Evolutionary conservation across 2,888 invertebrate genomes (phyloP), one percentile per base, ranked within the genome.

Genomic region (Meandrusa payeni): DNA sequence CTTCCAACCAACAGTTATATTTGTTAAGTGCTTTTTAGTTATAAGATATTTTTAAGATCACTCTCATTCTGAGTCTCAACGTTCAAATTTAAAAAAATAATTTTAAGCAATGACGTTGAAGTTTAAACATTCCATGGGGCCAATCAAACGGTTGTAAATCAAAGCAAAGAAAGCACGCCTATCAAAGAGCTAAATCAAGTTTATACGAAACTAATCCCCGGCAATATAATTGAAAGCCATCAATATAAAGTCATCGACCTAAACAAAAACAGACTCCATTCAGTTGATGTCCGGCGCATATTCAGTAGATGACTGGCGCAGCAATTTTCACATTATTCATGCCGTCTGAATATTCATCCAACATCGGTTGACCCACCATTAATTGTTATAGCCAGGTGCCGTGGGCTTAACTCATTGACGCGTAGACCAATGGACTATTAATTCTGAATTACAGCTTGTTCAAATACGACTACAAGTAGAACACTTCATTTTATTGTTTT

Each of bases 271-370:
- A 51, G 52, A 50, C 41, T 53, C 50, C 50, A 54, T 61, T 52
- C 51, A 54, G 58, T 57, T 64, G 73, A 74, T 74, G 74, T 63
- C 63, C 66, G 55, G 53, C 59, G 69, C 68, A 76, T 76, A 76
- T 76, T 70, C 75, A 76, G 67, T 64, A 56, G 69, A 62, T 62
- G 69, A 64, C 56, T 59, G 61, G 61, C 60, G 69, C 71, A 64
- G 71, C 60, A 67, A 76, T 76, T 72, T 76, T 62, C 70, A 70
- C 69, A 78, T 81, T 81, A 78, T 77, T 76, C 75, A 82, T 79
- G 69, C 69, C 56, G 59, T 50, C 71, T 79, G 81, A 82, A 85
- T 85, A 85, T 85, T 83, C 79, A 81, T 74, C 62, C 66, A 64
- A 60, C 72, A 68, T 69, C 66, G 69, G 67, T 71, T 78, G 76